Evolutionary conservation across 2,113 vertebrate species (phyloP).

Genomic region (Crocuta crocuta): DNA sequence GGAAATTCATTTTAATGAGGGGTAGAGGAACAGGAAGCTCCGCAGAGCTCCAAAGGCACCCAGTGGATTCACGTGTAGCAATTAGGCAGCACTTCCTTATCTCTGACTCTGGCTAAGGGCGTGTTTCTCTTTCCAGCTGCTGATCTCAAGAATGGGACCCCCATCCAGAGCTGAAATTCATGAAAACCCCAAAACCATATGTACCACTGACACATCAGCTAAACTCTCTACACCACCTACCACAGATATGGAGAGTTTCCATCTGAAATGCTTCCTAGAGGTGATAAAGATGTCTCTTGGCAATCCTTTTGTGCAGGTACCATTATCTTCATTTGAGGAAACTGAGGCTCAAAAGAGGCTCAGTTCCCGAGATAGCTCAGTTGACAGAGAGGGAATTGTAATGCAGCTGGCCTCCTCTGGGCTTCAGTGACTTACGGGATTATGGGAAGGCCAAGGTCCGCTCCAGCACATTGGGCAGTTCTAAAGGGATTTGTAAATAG

Average conservation of each 20-base stretch:
- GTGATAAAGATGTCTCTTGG: background rate
- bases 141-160: background rate
- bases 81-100: background rate
- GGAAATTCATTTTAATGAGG: background rate
- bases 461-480: background rate
- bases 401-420: rapidly evolving
- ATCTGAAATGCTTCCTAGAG: background rate
- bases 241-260: background rate
- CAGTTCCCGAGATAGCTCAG: background rate
- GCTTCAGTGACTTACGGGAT: background rate
- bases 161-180: background rate
- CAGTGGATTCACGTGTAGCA: background rate
- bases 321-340: background rate
- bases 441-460: background rate
- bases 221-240: rapidly evolving
- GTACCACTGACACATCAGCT: background rate
- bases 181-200: background rate
- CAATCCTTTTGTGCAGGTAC: background rate
- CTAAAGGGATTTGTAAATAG: background rate
- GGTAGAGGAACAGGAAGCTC: background rate
- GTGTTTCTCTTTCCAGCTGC: background rate
- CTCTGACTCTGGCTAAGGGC: background rate
- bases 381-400: background rate
- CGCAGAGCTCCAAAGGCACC: background rate
- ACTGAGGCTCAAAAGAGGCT: background rate